Evolutionary conservation across 2,888 invertebrate genomes (phyloP).

Genomic region (Ecliptopera silaceata): DNA sequence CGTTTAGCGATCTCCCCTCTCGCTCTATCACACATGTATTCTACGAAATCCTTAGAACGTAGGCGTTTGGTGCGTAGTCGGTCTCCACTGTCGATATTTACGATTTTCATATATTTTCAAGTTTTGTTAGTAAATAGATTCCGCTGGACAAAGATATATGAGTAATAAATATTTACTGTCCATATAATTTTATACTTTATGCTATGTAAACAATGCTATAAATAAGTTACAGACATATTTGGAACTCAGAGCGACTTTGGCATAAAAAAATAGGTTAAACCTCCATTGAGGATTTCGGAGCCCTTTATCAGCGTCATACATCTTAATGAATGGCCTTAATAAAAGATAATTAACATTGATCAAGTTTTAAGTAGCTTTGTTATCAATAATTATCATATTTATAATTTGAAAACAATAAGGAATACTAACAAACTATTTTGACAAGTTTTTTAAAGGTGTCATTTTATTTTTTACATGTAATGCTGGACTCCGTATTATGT

Average conservation of each 20-base stretch:
- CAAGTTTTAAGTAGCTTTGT: too few species aligned
- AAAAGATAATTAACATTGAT: too few species aligned
- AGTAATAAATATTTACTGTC: slow-evolving; percentile 30
- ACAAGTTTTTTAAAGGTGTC: too few species aligned
- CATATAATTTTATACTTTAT: slow-evolving; percentile 19
- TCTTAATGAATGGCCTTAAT: too few species aligned
- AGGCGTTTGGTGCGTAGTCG: slow-evolving; percentile 74
- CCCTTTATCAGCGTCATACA: not conserved
- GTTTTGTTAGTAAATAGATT: slow-evolving; percentile 66
- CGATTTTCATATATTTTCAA: slow-evolving; percentile 53
- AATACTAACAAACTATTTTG: too few species aligned
- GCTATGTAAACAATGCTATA: slow-evolving; percentile 22
- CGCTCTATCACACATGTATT: slow-evolving; percentile 69
- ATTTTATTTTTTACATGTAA: too few species aligned
- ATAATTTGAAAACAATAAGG: too few species aligned
- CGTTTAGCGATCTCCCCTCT: slow-evolving; percentile 36
- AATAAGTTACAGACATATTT: slow-evolving; percentile 9
- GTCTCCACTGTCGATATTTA: slow-evolving; percentile 44
- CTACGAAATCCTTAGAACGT: slow-evolving; percentile 67
- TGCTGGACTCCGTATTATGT: too few species aligned
- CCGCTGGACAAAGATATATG: slow-evolving; percentile 31
- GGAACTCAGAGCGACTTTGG: slow-evolving; percentile 11
- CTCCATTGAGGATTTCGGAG: slow-evolving; percentile 12
- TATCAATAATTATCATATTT: too few species aligned
- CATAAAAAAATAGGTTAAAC: not conserved